phyloP scores from a whole-genome alignment of 2,113 vertebrate genomes.

The Callipepla californica region DNA sequence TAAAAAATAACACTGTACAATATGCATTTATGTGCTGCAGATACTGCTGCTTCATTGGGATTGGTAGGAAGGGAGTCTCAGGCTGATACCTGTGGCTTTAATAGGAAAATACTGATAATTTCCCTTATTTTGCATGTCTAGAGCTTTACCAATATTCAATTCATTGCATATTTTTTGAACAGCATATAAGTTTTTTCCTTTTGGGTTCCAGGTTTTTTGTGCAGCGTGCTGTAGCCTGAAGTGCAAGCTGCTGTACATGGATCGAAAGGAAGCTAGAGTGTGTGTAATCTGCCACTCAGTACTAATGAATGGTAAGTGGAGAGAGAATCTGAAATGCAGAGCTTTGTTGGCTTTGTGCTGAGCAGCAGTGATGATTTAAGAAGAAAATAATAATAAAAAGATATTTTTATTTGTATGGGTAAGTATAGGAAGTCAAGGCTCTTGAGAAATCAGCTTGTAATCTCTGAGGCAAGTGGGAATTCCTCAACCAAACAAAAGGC shows the following conservation, averaged over 20 bases:
- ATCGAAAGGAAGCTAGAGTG: constrained; percentile 94
- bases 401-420: background rate
- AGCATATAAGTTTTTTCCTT: constrained; percentile 1
- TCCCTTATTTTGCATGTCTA: background rate
- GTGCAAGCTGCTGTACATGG: constrained; percentile 94
- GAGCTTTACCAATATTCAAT: background rate
- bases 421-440: background rate
- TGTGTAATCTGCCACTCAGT: constrained; percentile 96
- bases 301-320: constrained; percentile 90
- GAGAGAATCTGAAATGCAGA: background rate
- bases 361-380: background rate
- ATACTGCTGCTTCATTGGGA: background rate
- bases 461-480: background rate
- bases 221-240: constrained; percentile 94
- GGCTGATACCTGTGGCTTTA: background rate
- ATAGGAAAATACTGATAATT: background rate
- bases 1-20: background rate
- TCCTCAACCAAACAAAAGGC: background rate
- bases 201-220: constrained; percentile 90
- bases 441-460: background rate
- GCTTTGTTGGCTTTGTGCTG: background rate
- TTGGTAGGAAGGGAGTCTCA: background rate
- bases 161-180: background rate
- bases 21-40: background rate
- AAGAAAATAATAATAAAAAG: background rate